Base-by-base conservation (phyloP, 2,888 invertebrate species). In the Octonoba sinensis region DNA sequence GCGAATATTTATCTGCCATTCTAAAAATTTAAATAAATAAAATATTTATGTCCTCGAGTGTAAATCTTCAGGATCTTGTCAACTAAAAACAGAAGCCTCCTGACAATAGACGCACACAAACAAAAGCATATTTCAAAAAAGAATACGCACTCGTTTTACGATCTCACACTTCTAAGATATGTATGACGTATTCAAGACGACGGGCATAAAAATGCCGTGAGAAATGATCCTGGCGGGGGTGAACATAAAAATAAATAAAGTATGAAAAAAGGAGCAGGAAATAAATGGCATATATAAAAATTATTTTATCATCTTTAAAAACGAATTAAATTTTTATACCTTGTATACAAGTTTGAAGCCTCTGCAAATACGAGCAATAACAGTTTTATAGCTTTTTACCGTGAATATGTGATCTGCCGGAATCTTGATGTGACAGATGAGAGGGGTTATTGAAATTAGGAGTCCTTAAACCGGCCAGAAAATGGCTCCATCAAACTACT, bases 261-360 rank as follows among this genome's bases (percentile, higher is more conserved):
- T 6, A 36, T 27, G 36, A 22, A 77, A 70, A 62, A 24, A 16
- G 6, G 27, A 27, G 27, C 59, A 18, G 27, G 27, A 59, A 54
- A 20, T 64, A 56, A 69, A 78, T 24, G 66, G 54, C 60, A 57
- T 81, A 73, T 64, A 81, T 73, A 81, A 81, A 75, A 82, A 71
- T 70, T 64, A 74, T 73, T 81, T 73, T 67, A 59, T 13, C 47
- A 57, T 82, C 82, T 82, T 82, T 82, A 82, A 82, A 82, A 75
- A 71, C 27, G 75, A 71, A 82, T 82, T 82, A 82, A 82, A 82
- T 18, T 82, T 82, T 82, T 81, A 81, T 81, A 74, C 62, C 74
- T 57, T 74, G 81, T 81, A 74, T 70, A 57, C 70, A 70, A 75
- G 70, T 64, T 69, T 44, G 46, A 51, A 27, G 20, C 44, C 27